Base-by-base conservation (phyloP, 2,797 vertebrate species). In the Malurus splendens region DNA sequence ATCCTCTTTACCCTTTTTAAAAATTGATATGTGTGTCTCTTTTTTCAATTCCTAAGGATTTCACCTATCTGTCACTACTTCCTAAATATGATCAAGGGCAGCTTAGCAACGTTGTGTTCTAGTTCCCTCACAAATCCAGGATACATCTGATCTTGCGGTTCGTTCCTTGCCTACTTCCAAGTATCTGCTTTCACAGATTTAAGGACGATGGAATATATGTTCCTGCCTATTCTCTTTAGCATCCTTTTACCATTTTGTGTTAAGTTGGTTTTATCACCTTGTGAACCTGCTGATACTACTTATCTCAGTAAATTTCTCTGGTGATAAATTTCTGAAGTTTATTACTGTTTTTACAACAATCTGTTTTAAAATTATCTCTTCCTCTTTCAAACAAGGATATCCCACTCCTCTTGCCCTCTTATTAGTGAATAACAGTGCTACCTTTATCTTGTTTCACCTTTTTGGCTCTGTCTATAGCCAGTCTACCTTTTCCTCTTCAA, bases 21-120 rank as follows among this genome's bases (percentile, higher is more conserved):
- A 82, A 80, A 55, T 17, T 2, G 3, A 3, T 0, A 0, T 27
- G n/a, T 28, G 2, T 25, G 33, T 65, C 51, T 6, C 9, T 45
- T 90, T 87, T 38, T 41, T 32, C 10, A 50, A 19, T 33, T 20
- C 22, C 39, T 54, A 15, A 16, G 20, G 14, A 36, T 36, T 80
- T 82, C 3, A 1, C 3, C 16, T 51, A 11, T 47, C 9, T 50
- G 18, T 6, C 39, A 27, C 8, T 36, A 18, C 23, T 24, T 76
- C 50, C 61, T 22, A 83, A 66, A 50, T 54, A n/a, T 4, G 36
- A 18, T 14, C 17, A 47, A 80, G 1, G 51, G 10, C 3, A 44
- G 9, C 5, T 56, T 61, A 32, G 19, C 18, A 73, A 36, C 12
- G 70, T 61, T 7, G 1, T 56, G 8, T n/a, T 12, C 20, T 23